Evolutionary conservation across 2,113 vertebrate species (phyloP).

Genomic region (Thinocorus orbignyianus): DNA sequence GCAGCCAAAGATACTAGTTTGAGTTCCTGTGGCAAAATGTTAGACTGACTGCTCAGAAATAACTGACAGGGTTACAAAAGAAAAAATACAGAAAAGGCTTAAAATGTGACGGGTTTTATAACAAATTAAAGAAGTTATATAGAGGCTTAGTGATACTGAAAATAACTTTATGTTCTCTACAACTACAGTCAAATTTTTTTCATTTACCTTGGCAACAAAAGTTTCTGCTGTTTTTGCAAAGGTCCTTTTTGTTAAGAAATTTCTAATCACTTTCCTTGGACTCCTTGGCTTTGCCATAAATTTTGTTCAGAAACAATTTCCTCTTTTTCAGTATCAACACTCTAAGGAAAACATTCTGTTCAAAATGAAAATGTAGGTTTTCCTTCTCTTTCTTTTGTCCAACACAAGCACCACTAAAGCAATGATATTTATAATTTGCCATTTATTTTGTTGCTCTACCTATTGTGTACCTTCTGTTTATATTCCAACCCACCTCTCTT

Average conservation of each 20-base stretch:
- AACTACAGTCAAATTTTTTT: not conserved
- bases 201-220: not conserved
- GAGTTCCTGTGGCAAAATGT: not conserved
- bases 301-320: not conserved
- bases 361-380: constrained; percentile 67
- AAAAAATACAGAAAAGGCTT: not conserved
- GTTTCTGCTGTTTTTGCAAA: fast-evolving
- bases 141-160: not conserved
- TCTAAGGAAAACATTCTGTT: not conserved
- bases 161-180: not conserved
- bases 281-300: constrained; percentile 67
- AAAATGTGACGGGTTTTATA: not conserved
- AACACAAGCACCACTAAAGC: constrained; percentile 49
- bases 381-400: constrained; percentile 59
- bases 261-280: constrained; percentile 74
- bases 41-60: not conserved
- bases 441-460: constrained; percentile 73
- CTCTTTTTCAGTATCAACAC: not conserved
- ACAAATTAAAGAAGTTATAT: not conserved
- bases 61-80: not conserved
- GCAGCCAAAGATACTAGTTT: not conserved
- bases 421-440: constrained; percentile 72
- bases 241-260: constrained; percentile 67
- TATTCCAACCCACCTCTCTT: constrained; percentile 45
- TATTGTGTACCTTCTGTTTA: constrained; percentile 70